Conservation (phyloP, 2,113 vertebrate genomes). For the Tupaia tana region DNA sequence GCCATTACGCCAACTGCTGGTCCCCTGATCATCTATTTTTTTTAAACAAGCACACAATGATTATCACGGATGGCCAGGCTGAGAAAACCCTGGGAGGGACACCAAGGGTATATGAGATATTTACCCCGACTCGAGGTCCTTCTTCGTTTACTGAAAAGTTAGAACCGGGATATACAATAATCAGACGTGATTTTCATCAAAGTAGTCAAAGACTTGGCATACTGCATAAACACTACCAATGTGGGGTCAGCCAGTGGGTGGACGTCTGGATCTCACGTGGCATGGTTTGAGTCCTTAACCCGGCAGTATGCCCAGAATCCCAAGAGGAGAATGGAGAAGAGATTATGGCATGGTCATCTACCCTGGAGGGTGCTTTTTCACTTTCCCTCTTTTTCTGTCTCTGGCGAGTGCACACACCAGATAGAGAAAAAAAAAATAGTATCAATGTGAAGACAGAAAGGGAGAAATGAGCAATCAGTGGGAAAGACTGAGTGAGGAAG, state of each 20-base stretch:
- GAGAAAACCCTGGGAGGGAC: not conserved
- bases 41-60: constrained; percentile 42
- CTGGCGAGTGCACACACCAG: no score
- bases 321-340: no score
- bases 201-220: not conserved
- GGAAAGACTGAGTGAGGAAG: not conserved
- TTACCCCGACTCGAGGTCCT: not conserved
- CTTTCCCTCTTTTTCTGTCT: no score
- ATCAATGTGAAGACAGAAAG: constrained; percentile 11
- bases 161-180: constrained; percentile 46
- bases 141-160: constrained; percentile 33
- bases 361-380: no score
- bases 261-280: no score
- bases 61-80: not conserved
- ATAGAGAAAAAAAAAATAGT: not conserved
- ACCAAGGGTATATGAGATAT: not conserved
- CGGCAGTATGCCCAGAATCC: no score
- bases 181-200: constrained; percentile 19
- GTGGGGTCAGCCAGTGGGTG: no score
- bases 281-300: no score
- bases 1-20: no score
- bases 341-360: no score
- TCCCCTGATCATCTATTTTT: not conserved
- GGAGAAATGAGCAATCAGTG: not conserved
- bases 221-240: not conserved